A percentile compares a stretch with the other conserved stretches of the same genome.
These are phyloP conservation scores for Nycticorax nycticorax DNA, from an alignment of 2,113 vertebrate genomes.

Conservation along the genomic window DNA sequence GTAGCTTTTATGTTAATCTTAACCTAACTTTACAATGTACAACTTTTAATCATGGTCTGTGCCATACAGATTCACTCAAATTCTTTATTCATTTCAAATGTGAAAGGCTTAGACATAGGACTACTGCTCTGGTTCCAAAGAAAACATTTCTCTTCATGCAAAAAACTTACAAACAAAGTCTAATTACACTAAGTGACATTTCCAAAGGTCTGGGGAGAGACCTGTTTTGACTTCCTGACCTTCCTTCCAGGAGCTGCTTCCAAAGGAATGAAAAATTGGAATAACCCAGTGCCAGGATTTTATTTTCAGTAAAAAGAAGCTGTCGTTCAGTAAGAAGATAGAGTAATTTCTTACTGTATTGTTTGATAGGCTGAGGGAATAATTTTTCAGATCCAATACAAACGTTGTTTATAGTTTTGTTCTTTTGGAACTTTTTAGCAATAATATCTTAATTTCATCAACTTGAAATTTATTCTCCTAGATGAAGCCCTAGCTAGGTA, in stretches of 20 bases:
- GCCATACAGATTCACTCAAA: neutral
- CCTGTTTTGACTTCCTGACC: neutral
- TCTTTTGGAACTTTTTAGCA: neutral
- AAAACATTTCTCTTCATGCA: neutral
- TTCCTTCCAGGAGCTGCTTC: neutral
- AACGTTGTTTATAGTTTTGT: neutral
- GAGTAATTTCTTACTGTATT: neutral
- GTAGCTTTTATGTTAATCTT: neutral
- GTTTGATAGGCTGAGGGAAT: neutral
- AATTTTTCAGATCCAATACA: neutral
- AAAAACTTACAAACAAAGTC: neutral
- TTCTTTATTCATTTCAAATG: neutral
- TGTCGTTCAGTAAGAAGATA: neutral
- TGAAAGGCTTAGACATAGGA: neutral
- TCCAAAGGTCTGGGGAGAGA: neutral
- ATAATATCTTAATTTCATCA: neutral
- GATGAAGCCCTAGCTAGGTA: neutral
- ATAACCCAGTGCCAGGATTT: neutral
- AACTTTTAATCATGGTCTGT: neutral
- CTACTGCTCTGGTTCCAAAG: neutral
- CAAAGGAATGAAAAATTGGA: neutral
- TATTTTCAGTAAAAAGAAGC: constrained; percentile 10
- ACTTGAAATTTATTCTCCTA: neutral
- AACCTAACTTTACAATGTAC: neutral
- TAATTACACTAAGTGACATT: neutral